Percentiles rank a stretch among this genome's conserved stretches.
Conservation (phyloP, 2,888 invertebrate species). For the Sinohyriopsis cumingii region DNA sequence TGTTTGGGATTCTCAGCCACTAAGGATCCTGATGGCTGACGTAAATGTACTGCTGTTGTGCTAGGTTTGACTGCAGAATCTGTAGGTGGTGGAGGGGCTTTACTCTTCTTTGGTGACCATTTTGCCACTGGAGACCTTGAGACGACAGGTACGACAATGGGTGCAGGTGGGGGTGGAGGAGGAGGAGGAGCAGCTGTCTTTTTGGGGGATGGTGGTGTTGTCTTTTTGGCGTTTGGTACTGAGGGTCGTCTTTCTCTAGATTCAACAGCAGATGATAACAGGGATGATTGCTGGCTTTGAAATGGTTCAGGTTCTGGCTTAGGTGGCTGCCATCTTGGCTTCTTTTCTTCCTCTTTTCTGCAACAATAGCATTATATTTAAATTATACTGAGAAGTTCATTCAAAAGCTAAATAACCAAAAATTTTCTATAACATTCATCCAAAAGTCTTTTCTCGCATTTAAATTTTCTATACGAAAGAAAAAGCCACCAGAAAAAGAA, state of each 20-base stretch:
- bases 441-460: too few species aligned
- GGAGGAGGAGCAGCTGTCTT: slow-evolving; percentile 32
- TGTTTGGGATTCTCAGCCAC: too few species aligned
- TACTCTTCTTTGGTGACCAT: slow-evolving; percentile 25
- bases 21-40: slow-evolving; percentile 10
- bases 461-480: too few species aligned
- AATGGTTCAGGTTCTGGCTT: slow-evolving; percentile 26
- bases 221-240: slow-evolving; percentile 32
- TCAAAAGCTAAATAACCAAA: too few species aligned
- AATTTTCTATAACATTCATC: too few species aligned
- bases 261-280: slow-evolving; percentile 14
- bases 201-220: slow-evolving; percentile 23
- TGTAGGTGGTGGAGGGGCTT: slow-evolving; percentile 22
- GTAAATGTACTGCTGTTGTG: slow-evolving; percentile 21
- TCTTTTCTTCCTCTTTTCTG: slow-evolving; percentile 62
- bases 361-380: slow-evolving; percentile 3
- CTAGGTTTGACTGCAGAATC: slow-evolving; percentile 24
- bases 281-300: slow-evolving; percentile 3
- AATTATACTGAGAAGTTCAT: too few species aligned
- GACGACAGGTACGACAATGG: slow-evolving; percentile 32
- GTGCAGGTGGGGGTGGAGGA: slow-evolving; percentile 20
- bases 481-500: too few species aligned
- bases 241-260: slow-evolving; percentile 36
- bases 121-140: slow-evolving; percentile 15
- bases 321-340: slow-evolving; percentile 64